phyloP scores from a whole-genome alignment of 2,113 vertebrate species.

The Lepus americanus region DNA sequence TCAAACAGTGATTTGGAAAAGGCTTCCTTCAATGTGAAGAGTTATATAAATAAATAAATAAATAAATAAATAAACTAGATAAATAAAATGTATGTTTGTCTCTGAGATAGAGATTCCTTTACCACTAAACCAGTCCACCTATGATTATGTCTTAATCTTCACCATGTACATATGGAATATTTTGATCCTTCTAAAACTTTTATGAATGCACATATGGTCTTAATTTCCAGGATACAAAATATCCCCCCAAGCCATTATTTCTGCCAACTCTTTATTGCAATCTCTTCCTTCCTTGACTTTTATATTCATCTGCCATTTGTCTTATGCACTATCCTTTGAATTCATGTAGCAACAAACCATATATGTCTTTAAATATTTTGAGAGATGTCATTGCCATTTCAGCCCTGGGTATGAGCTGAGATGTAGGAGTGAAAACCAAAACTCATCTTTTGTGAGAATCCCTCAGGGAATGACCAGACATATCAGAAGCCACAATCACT shows the following conservation, averaged over 20 bases:
- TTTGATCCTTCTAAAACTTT: background rate
- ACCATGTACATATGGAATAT: background rate
- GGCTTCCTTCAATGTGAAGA: background rate
- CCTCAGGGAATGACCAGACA: background rate
- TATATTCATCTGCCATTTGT: background rate
- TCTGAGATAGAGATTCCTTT: background rate
- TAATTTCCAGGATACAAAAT: background rate
- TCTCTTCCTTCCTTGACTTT: background rate
- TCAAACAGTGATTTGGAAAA: background rate
- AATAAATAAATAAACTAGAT: background rate
- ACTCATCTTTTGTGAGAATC: background rate
- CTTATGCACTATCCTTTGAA: background rate
- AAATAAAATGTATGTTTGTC: background rate
- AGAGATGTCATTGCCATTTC: background rate
- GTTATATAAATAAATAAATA: background rate
- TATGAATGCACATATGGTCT: background rate
- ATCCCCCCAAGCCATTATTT: background rate
- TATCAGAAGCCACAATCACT: background rate
- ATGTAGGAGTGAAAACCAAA: background rate
- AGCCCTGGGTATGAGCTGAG: background rate
- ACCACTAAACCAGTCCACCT: background rate
- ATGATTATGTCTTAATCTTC: accelerated
- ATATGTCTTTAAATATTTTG: background rate
- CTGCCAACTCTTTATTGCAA: background rate
- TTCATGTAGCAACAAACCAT: background rate